Conservation (phyloP, 2,888 invertebrate genomes). For the Eristalis intricaria region DNA sequence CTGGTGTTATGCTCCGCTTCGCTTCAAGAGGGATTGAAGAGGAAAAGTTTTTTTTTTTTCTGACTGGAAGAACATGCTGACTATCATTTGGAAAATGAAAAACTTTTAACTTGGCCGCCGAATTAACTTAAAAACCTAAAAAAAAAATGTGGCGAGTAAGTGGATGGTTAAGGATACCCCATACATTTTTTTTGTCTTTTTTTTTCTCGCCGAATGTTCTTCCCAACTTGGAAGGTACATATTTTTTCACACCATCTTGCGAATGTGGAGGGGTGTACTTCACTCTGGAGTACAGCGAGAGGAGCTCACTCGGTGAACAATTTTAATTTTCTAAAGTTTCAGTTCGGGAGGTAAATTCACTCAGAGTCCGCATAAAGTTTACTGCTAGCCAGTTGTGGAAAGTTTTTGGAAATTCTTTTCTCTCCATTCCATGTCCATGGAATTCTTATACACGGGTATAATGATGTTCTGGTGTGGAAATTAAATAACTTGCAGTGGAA, state of each 20-base stretch:
- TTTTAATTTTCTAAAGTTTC: constrained; percentile 69
- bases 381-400: constrained; percentile 30
- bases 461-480: constrained; percentile 25
- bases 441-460: constrained; percentile 27
- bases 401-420: constrained; percentile 27
- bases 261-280: constrained; percentile 41
- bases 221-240: constrained; percentile 36
- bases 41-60: constrained; percentile 49
- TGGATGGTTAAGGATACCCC: constrained; percentile 59
- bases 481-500: constrained; percentile 37
- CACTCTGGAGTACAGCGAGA: constrained; percentile 9
- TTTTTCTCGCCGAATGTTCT: constrained; percentile 16
- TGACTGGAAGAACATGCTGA: constrained; percentile 35
- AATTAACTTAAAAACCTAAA: constrained; percentile 55
- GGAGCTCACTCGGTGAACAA: constrained; percentile 37
- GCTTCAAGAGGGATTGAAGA: constrained; percentile 43
- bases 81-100: constrained; percentile 70
- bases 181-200: constrained; percentile 29
- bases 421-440: neutral
- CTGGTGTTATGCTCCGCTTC: constrained; percentile 21
- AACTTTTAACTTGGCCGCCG: constrained; percentile 70
- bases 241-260: constrained; percentile 66
- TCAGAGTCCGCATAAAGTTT: constrained; percentile 45
- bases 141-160: constrained; percentile 42
- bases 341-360: constrained; percentile 33